Percentiles rank a stretch among this genome's conserved stretches.
phyloP scores from a whole-genome alignment of 2,888 invertebrate species.

The Drosophila nigricruria region DNA sequence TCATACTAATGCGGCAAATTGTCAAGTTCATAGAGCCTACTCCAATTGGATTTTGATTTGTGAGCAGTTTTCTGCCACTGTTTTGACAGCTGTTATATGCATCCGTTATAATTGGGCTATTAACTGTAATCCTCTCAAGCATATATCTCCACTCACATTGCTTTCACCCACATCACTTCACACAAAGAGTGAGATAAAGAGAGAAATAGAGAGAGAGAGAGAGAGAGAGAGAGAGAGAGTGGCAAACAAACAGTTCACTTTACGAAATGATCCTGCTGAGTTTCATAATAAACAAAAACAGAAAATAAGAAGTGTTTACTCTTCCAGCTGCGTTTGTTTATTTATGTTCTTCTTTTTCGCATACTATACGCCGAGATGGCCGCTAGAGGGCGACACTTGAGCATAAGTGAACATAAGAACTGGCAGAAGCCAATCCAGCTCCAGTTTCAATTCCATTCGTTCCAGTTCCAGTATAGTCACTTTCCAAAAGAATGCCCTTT shows the following conservation, averaged over 20 bases:
- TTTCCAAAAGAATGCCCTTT: slow-evolving; percentile 32
- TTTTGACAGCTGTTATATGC: slow-evolving; percentile 7
- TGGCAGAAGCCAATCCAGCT: background rate
- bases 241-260: slow-evolving; percentile 23
- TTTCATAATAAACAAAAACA: slow-evolving; percentile 16
- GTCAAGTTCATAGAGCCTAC: background rate
- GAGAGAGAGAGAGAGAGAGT: background rate
- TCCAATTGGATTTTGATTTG: background rate
- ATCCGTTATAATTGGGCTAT: slow-evolving; percentile 12
- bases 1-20: background rate
- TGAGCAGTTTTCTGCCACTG: background rate
- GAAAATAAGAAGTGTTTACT: slow-evolving; percentile 21
- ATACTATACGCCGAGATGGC: slow-evolving; percentile 1
- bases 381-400: slow-evolving; percentile 50
- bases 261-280: slow-evolving; percentile 36
- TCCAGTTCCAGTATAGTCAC: slow-evolving; percentile 26
- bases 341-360: slow-evolving; percentile 39
- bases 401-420: slow-evolving; percentile 20
- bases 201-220: background rate
- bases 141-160: slow-evolving; percentile 3
- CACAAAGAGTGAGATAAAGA: slow-evolving; percentile 25
- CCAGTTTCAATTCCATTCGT: slow-evolving; percentile 24
- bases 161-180: slow-evolving; percentile 53
- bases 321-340: slow-evolving; percentile 42
- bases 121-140: background rate